Evolutionary conservation across 92 coral and sea anemone genomes (phyloP), one percentile per base, ranked within the genome.

Genomic region (Porites cylindrica): DNA sequence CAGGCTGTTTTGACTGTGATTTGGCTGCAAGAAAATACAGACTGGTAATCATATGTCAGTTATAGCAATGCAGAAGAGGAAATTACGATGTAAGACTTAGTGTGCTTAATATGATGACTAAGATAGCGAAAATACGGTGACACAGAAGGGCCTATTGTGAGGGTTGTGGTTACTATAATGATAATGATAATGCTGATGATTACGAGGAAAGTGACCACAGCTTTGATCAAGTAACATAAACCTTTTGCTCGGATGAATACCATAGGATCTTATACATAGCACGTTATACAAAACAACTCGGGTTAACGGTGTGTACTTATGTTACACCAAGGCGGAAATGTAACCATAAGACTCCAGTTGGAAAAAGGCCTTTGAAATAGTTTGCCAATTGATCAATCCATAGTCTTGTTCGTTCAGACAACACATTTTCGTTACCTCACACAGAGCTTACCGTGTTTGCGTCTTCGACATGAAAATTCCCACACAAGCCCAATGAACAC

Each of bases 401-500:
- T 23, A 72, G 21, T 17, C 58, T 51, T 63, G 16, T 12, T 51
- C 78, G 6, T 23, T 38, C 64, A 53, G 78, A 29, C 75, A 14
- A 8, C 43, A 51, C 2, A 12, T 24, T 3, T 26, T 3, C 10
- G 0, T 6, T 9, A 12, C 13, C 23, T 17, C 16, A 1, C 16
- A 8, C 13, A 2, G 11, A 51, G 7, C 87, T 1, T 83, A 73
- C 87, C 80, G 52, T 73, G 61, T 51, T 20, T 83, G 52, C 60
- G 69, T 50, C 98, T 77, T 60, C 96, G 89, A 81, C 85, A 93
- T 21, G 92, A 91, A 76, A 60, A 85, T 67, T 95, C 98, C 98
- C 98, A 95, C 50, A 93, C 61, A 64, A 96, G 76, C 43, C 99
- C 99, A 82, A 93, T 56, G 5, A 93, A 47, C 51, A 95, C 81